Evolutionary conservation across 2,888 invertebrate species (phyloP).

Genomic region (Agonopterix arenella): DNA sequence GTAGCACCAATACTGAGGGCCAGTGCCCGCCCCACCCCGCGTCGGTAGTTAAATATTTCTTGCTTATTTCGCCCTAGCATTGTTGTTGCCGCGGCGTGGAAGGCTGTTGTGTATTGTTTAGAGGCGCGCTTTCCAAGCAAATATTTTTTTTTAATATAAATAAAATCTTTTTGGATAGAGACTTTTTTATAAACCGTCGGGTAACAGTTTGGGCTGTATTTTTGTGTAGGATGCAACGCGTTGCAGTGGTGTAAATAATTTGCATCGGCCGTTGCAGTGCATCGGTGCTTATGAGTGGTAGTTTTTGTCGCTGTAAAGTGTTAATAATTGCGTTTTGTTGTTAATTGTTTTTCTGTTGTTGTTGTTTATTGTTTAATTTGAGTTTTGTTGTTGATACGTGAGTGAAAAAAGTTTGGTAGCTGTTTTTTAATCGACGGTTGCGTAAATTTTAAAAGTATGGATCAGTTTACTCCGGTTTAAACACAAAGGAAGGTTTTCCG

Average conservation of each 20-base stretch:
- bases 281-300: constrained; percentile 67
- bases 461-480: too few species aligned
- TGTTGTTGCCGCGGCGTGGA: constrained; percentile 73
- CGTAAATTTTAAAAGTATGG: too few species aligned
- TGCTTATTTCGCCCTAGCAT: constrained; percentile 78
- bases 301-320: constrained; percentile 63
- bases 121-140: constrained; percentile 55
- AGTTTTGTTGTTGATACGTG: constrained; percentile 29
- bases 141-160: constrained; percentile 47
- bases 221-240: constrained; percentile 45
- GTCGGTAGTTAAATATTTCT: constrained; percentile 77
- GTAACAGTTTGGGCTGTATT: constrained; percentile 17
- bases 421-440: too few species aligned
- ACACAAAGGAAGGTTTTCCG: not conserved
- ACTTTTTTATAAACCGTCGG: constrained; percentile 11
- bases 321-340: constrained; percentile 39
- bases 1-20: constrained; percentile 75
- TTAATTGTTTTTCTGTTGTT: constrained; percentile 32
- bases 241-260: constrained; percentile 69
- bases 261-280: constrained; percentile 62
- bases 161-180: constrained; percentile 18
- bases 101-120: constrained; percentile 75
- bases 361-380: constrained; percentile 32
- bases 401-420: constrained; percentile 27
- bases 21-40: constrained; percentile 68